Evolutionary conservation across 2,888 invertebrate species (phyloP).

Genomic region (Polia nebulosa): DNA sequence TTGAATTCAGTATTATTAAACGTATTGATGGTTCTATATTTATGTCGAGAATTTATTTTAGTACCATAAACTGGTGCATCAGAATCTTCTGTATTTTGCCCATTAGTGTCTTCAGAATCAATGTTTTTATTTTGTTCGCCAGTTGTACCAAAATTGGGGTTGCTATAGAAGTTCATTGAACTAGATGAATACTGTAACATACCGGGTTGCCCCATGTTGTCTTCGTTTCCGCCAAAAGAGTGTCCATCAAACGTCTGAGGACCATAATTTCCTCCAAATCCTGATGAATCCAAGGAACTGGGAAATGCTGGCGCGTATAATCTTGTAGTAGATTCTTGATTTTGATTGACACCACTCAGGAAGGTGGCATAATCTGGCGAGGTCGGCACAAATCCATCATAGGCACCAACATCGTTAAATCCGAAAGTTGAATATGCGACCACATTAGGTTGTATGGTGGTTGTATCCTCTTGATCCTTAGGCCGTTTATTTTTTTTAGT

Average conservation of each 20-base stretch:
- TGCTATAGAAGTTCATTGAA: conserved; percentile 76
- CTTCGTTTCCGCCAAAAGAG: conserved; percentile 69
- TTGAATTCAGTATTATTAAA: conserved; percentile 77
- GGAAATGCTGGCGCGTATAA: conserved; percentile 86
- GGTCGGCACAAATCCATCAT: conserved; percentile 85
- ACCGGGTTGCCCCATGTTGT: conserved; percentile 74
- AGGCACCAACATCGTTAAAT: conserved; percentile 85
- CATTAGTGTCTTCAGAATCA: conserved; percentile 69
- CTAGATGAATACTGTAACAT: conserved; percentile 78
- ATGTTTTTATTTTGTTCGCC: conserved; percentile 72
- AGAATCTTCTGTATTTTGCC: conserved; percentile 69
- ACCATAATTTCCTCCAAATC: conserved; percentile 75
- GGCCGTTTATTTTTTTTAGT: conserved; percentile 78
- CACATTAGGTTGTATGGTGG: conserved; percentile 84
- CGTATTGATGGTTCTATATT: conserved; percentile 70
- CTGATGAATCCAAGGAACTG: conserved; percentile 80
- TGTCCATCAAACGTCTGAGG: conserved; percentile 74
- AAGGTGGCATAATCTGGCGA: conserved; percentile 84
- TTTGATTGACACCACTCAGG: conserved; percentile 75
- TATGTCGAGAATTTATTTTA: conserved; percentile 80
- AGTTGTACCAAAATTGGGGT: conserved; percentile 73
- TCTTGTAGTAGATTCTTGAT: conserved; percentile 81
- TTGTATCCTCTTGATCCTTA: conserved; percentile 78
- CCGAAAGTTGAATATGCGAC: conserved; percentile 88
- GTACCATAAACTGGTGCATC: conserved; percentile 83